These are phyloP conservation scores for Epinephelus cyanopodus DNA, from an alignment of 2,113 vertebrate genomes.

Conservation along the genomic window DNA sequence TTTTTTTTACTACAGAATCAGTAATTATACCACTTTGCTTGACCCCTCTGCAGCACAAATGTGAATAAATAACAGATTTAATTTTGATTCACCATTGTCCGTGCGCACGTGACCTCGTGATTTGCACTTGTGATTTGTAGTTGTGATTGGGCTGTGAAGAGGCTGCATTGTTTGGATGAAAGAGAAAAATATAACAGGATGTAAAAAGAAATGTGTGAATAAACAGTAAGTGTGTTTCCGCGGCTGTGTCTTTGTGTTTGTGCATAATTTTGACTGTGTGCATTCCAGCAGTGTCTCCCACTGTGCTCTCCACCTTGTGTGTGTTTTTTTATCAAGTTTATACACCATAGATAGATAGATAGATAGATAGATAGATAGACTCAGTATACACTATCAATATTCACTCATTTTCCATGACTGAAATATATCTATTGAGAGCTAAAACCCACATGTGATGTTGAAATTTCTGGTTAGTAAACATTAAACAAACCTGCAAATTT, in stretches of 20 bases:
- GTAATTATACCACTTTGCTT: background rate
- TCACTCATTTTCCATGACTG: too few relatives aligned
- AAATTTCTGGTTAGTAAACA: too few relatives aligned
- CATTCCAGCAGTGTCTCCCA: background rate
- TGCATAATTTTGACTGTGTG: background rate
- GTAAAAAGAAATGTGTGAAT: slow-evolving; percentile 29
- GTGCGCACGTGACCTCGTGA: slow-evolving; percentile 5
- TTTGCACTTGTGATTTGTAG: slow-evolving; percentile 24
- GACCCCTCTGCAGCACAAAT: background rate
- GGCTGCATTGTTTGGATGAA: slow-evolving; percentile 24
- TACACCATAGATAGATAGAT: too few relatives aligned
- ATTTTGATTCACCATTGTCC: slow-evolving; percentile 14
- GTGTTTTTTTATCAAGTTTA: too few relatives aligned
- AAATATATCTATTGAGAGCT: too few relatives aligned
- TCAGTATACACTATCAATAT: too few relatives aligned
- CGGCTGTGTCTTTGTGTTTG: slow-evolving; percentile 24
- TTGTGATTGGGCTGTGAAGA: slow-evolving; percentile 20
- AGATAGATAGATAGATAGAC: too few relatives aligned
- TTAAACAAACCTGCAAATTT: too few relatives aligned
- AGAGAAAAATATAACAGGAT: slow-evolving; percentile 28
- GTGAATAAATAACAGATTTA: slow-evolving; percentile 29
- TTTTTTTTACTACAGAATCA: background rate
- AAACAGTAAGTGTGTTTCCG: slow-evolving; percentile 15
- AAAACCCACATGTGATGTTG: too few relatives aligned
- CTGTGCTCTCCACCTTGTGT: background rate